Conservation (phyloP, 2,888 invertebrate genomes). For the Chirona hameri region DNA sequence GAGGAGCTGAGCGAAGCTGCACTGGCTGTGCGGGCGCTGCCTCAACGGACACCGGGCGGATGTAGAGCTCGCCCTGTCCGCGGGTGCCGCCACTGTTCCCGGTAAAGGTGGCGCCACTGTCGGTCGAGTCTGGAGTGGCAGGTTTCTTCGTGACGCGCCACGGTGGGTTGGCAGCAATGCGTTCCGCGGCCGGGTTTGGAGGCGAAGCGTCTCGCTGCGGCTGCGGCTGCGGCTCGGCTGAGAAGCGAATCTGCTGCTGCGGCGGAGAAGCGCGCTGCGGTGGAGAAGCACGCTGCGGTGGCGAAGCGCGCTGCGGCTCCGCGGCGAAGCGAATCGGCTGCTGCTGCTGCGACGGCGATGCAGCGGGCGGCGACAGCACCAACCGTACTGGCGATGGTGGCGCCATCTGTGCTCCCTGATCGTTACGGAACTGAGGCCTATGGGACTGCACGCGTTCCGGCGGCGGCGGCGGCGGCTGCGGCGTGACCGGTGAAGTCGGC, state of each 20-base stretch:
- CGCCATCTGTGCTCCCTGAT: constrained; percentile 22
- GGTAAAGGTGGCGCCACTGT: background rate
- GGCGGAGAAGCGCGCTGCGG: background rate
- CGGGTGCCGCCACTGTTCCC: background rate
- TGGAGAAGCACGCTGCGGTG: background rate
- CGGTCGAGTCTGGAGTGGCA: background rate
- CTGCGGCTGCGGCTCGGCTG: background rate
- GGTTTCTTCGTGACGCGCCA: background rate
- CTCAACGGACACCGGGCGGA: background rate
- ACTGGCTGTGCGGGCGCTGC: background rate
- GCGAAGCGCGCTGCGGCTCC: background rate
- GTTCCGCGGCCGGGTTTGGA: background rate
- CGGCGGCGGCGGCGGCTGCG: background rate
- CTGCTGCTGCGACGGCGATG: too few relatives aligned
- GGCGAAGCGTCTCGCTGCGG: background rate
- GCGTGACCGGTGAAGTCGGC: background rate
- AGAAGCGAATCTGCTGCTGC: background rate
- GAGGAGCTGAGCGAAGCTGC: background rate
- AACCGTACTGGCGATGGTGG: background rate
- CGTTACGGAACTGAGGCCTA: background rate
- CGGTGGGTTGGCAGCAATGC: background rate
- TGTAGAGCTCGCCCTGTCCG: background rate
- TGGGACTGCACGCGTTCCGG: background rate
- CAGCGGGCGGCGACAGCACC: background rate
- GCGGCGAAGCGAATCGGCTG: background rate